phyloP scores from a whole-genome alignment of 2,888 invertebrate species.

The Perizoma flavofasciatum region DNA sequence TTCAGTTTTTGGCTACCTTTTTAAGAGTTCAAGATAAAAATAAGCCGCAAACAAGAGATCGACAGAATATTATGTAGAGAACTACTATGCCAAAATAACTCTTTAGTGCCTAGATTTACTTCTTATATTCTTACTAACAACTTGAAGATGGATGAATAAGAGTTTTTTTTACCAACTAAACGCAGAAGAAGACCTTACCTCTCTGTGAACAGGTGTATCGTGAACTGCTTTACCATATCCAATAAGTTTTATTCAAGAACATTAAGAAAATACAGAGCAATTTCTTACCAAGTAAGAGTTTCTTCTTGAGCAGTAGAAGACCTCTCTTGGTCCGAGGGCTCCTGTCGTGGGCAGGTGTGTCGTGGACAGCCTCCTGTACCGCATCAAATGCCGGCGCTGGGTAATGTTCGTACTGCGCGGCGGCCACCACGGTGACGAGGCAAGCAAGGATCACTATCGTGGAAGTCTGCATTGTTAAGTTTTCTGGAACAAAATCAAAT shows the following conservation, averaged over 20 bases:
- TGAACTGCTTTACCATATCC: background rate
- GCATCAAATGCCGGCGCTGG: conserved; percentile 54
- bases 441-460: conserved; percentile 70
- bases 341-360: conserved; percentile 62
- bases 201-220: background rate
- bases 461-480: conserved; percentile 68
- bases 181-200: background rate
- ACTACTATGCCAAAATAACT: too few species aligned
- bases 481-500: conserved; percentile 40
- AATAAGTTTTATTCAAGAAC: background rate
- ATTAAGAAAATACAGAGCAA: background rate
- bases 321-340: conserved; percentile 72
- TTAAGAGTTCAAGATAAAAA: too few species aligned
- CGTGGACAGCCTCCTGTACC: conserved; percentile 54
- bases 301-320: conserved; percentile 72
- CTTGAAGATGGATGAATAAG: too few species aligned
- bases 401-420: conserved; percentile 39
- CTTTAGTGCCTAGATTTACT: too few species aligned
- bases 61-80: too few species aligned
- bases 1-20: too few species aligned
- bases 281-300: conserved; percentile 69
- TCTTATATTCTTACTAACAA: too few species aligned
- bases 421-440: conserved; percentile 64
- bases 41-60: too few species aligned
- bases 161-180: too few species aligned